Base-by-base conservation (phyloP, 2,113 vertebrate genomes). In the Hassar affinis region DNA sequence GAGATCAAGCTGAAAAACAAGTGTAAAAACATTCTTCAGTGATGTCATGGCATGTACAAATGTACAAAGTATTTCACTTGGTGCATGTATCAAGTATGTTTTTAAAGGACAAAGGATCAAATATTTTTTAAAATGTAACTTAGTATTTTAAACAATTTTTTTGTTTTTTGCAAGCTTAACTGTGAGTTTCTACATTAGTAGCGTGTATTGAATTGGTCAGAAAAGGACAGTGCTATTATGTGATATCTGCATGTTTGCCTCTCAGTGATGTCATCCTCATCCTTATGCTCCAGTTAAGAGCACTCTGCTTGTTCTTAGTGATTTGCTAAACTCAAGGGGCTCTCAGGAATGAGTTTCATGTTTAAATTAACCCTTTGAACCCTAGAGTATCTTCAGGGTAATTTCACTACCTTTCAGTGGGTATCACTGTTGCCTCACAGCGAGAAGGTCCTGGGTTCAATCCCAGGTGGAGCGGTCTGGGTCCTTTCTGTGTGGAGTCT, bases 241-340 rank as follows among this genome's bases (percentile, higher is more conserved):
- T 59, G 18, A 57, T 1, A 14, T 38, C 49, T 11, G 22, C 47
- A 9, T 78, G 45, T 51, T 78, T 62, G 54, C 75, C 17, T 72
- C 74, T 59, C 52, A 47, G 45, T 86, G 76, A 69, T 71, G 54
- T 79, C 52, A 72, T 82, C 38, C 27, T 62, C 42, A 42, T 49
- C 62, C 35, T 51, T 54, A 6, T 82, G 57, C 82, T 56, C 22
- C 47, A 64, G 54, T 18, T 33, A 30, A 57, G 64, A 81, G 17
- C 66, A 12, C 11, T 51, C 47, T 80, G 35, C 35, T 72, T 15
- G 25, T n/a, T 45, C 3, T 6, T 17, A 71, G 30, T 78, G 54
- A 57, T 78, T 59, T 30, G 49, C 38, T 33, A 6, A 59, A 59
- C 54, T 59, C 33, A 7, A 7, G 17, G 47, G 9, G n/a, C 38